A percentile compares a stretch with the other conserved stretches of the same genome.
phyloP scores from a whole-genome alignment of 2,113 vertebrate genomes.

The Microcebus tavaratra region DNA sequence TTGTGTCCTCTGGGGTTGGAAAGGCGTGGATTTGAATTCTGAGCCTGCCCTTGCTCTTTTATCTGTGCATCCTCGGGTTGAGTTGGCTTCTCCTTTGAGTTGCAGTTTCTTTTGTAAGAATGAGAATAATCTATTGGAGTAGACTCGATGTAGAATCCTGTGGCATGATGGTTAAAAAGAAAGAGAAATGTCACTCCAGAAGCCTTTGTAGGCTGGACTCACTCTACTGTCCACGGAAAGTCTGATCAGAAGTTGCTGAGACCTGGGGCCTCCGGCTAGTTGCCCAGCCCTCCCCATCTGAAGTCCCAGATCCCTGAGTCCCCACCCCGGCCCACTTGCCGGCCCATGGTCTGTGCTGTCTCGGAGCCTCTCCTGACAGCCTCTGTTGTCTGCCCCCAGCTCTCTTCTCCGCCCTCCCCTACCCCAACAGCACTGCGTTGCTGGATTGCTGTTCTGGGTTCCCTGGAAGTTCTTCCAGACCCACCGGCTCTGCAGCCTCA shows the following conservation, averaged over 20 bases:
- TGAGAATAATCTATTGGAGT: background rate
- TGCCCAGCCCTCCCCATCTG: background rate
- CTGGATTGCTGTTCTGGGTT: background rate
- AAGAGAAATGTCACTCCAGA: background rate
- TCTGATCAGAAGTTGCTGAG: background rate
- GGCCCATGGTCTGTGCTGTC: conserved; percentile 11
- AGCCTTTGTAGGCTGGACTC: background rate
- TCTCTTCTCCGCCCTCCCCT: background rate
- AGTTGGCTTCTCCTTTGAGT: background rate
- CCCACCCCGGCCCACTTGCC: background rate
- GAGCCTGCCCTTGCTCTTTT: background rate
- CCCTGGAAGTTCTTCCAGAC: conserved; percentile 19
- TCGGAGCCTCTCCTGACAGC: conserved; percentile 42
- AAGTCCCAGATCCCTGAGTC: background rate
- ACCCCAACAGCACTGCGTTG: background rate
- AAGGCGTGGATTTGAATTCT: background rate
- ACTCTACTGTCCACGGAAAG: background rate
- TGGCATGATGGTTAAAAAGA: background rate
- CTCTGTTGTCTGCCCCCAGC: conserved; percentile 48
- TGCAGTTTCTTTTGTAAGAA: background rate
- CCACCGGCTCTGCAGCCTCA: background rate
- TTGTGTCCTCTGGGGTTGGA: background rate
- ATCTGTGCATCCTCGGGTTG: background rate
- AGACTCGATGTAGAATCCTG: background rate
- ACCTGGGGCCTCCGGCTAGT: background rate